Percentiles rank a stretch among this genome's conserved stretches.
Evolutionary conservation across 2,797 vertebrate species (phyloP).

Genomic region (Pygocentrus nattereri): DNA sequence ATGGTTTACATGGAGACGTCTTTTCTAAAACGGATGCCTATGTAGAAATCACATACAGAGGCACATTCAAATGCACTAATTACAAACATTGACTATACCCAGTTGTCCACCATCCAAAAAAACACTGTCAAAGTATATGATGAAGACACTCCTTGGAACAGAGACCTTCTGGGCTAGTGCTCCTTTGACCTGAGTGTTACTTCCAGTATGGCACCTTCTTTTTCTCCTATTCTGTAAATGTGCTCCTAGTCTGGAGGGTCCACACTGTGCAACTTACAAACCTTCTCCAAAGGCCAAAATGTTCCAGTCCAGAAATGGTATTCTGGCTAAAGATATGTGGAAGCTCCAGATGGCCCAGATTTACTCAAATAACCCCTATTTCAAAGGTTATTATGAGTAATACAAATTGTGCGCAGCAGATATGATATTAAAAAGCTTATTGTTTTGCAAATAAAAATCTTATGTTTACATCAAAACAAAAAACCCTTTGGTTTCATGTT

Average conservation of each 20-base stretch:
- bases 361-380: background rate
- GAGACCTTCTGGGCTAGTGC: background rate
- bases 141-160: constrained; percentile 8
- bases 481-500: no score
- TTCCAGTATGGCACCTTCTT: constrained; percentile 64
- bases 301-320: constrained; percentile 51
- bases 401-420: background rate
- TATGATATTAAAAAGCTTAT: background rate
- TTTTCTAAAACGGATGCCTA: background rate
- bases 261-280: constrained; percentile 24
- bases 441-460: no score
- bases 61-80: background rate
- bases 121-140: constrained; percentile 23
- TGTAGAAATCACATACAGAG: background rate
- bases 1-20: constrained; percentile 64
- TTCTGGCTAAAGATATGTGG: constrained; percentile 37
- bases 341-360: constrained; percentile 19
- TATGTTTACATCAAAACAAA: no score
- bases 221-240: constrained; percentile 63
- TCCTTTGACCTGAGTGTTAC: constrained; percentile 49
- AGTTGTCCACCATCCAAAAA: background rate
- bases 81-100: constrained; percentile 6
- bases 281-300: constrained; percentile 33
- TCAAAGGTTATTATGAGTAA: background rate
- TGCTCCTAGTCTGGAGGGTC: constrained; percentile 64